These are phyloP conservation scores for Cossypha caffra DNA, from an alignment of 2,797 vertebrate genomes.

Conservation along the genomic window DNA sequence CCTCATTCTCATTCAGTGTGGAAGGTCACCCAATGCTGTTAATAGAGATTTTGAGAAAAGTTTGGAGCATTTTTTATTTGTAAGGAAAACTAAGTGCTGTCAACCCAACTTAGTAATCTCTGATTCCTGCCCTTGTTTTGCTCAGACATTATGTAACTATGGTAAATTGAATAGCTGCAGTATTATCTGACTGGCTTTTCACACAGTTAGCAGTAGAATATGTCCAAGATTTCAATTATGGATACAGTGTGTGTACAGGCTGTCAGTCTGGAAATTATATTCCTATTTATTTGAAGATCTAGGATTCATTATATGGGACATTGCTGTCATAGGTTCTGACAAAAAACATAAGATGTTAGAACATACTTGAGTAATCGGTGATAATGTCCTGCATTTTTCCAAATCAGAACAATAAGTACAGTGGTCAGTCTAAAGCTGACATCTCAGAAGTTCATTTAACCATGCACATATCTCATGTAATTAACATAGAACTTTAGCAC, in stretches of 20 bases:
- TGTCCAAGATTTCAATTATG: not conserved
- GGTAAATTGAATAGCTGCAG: not conserved
- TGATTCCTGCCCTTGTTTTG: not conserved
- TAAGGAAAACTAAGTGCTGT: not conserved
- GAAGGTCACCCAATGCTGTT: not conserved
- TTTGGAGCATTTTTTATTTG: not conserved
- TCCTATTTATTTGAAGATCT: not conserved
- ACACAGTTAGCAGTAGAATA: not conserved
- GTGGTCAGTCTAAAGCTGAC: not conserved
- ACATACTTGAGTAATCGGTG: not conserved
- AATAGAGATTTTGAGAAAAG: not conserved
- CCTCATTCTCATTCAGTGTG: not conserved
- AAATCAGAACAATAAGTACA: rapidly evolving
- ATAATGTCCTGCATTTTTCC: not conserved
- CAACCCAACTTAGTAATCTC: not conserved
- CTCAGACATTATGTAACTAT: not conserved
- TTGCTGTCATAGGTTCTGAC: not conserved
- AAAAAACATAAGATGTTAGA: not conserved
- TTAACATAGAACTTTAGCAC: not conserved
- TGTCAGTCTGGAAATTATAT: not conserved
- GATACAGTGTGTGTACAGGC: not conserved
- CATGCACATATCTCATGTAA: not conserved
- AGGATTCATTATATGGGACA: not conserved
- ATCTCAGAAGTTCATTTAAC: not conserved
- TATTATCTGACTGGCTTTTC: not conserved